A percentile compares a stretch with the other conserved stretches of the same genome.
Evolutionary conservation across 2,888 invertebrate genomes (phyloP).

Genomic region (Bembecia ichneumoniformis): DNA sequence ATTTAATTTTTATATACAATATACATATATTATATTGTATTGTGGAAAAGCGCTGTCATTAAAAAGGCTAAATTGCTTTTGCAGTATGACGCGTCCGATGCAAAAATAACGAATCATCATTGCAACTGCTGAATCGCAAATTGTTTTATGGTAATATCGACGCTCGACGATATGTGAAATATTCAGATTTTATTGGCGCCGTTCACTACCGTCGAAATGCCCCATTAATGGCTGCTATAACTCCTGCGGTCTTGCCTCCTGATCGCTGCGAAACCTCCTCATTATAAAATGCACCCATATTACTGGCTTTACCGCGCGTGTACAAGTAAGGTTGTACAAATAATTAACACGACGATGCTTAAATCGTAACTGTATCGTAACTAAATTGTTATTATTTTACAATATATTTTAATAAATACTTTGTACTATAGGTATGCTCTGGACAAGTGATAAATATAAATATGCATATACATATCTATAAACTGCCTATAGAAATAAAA

Average conservation of each 20-base stretch:
- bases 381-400: too few relatives aligned
- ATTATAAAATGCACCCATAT: conserved; percentile 11
- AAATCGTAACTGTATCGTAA: too few relatives aligned
- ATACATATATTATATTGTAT: too few relatives aligned
- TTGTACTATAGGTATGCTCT: too few relatives aligned
- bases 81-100: conserved; percentile 16
- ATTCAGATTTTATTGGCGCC: conserved; percentile 42
- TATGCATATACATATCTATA: too few relatives aligned
- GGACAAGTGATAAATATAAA: too few relatives aligned
- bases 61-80: conserved; percentile 12
- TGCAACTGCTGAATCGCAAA: conserved; percentile 45
- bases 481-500: too few relatives aligned
- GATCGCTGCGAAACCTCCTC: conserved; percentile 9
- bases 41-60: background rate
- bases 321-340: too few relatives aligned
- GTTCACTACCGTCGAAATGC: conserved; percentile 17
- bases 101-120: conserved; percentile 43
- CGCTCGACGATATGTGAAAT: conserved; percentile 38
- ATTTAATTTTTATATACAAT: too few relatives aligned
- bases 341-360: too few relatives aligned
- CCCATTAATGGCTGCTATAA: conserved; percentile 22
- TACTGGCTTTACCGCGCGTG: too few relatives aligned
- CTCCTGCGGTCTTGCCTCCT: conserved; percentile 11
- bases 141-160: conserved; percentile 53
- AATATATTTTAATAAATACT: too few relatives aligned